phyloP scores from a whole-genome alignment of 2,888 invertebrate species.

The Drosophila heteroneura region DNA sequence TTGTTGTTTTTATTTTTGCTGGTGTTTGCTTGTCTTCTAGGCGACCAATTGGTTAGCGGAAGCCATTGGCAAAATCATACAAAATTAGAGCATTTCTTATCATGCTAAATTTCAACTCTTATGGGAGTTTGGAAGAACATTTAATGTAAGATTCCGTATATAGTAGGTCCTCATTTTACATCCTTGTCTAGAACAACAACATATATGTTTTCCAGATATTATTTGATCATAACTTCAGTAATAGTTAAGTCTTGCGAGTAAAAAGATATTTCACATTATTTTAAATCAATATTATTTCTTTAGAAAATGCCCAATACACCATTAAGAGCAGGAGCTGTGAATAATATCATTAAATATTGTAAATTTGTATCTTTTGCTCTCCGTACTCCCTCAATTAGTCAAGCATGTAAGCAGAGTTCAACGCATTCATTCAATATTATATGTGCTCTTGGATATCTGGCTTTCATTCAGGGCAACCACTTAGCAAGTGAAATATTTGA shows the following conservation, averaged over 20 bases:
- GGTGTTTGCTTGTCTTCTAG: conserved; percentile 34
- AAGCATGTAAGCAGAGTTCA: conserved; percentile 1
- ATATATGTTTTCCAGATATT: neutral
- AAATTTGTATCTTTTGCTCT: neutral
- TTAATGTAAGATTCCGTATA: neutral
- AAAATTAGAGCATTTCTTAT: conserved; percentile 57
- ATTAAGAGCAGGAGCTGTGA: neutral
- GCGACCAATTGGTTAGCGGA: conserved; percentile 44
- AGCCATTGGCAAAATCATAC: conserved; percentile 31
- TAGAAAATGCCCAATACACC: neutral
- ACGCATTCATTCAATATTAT: conserved; percentile 43
- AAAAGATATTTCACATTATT: neutral
- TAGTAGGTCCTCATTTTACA: neutral
- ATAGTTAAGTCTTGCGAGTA: neutral
- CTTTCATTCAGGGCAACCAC: conserved; percentile 50
- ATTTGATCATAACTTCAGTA: neutral
- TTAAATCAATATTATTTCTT: neutral
- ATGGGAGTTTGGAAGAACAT: neutral
- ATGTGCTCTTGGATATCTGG: neutral
- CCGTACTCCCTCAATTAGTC: neutral
- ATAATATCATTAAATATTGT: neutral
- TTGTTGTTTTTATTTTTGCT: conserved; percentile 4
- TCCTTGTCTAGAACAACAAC: accelerated
- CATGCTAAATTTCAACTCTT: neutral
- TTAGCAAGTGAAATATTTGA: conserved; percentile 63